These are phyloP conservation scores for Cataglyphis hispanica DNA, from an alignment of 1,140 invertebrate genomes.

Conservation along the genomic window DNA sequence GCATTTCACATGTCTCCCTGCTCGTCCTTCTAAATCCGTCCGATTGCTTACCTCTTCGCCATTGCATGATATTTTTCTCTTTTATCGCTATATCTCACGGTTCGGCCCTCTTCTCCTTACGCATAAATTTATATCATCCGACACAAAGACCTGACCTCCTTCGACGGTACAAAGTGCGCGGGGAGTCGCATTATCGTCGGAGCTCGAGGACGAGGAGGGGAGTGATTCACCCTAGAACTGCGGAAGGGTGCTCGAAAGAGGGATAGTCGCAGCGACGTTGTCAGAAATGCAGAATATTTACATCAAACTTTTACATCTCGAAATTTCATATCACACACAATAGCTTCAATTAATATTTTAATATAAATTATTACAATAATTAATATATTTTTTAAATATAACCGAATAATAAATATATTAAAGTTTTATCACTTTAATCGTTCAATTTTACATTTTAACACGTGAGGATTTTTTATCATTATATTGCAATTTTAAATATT, in stretches of 20 bases:
- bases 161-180: conserved; percentile 54
- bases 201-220: conserved; percentile 39
- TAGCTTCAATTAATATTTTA: neutral
- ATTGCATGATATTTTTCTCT: conserved; percentile 41
- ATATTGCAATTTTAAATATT: neutral
- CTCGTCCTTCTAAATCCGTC: conserved; percentile 38
- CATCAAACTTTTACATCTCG: neutral
- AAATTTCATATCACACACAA: neutral
- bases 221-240: conserved; percentile 69
- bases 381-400: neutral
- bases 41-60: conserved; percentile 48
- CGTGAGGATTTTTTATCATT: neutral
- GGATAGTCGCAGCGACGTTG: conserved; percentile 33
- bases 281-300: conserved; percentile 46
- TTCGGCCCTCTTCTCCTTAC: conserved; percentile 51
- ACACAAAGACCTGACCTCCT: conserved; percentile 59
- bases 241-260: conserved; percentile 64
- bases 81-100: conserved; percentile 42
- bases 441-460: neutral
- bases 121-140: conserved; percentile 63
- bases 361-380: neutral
- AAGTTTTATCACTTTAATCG: neutral
- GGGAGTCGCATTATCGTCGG: conserved; percentile 63
- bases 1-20: conserved; percentile 9
- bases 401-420: neutral